A percentile compares a stretch with the other conserved stretches of the same genome.
These are phyloP conservation scores for Ditylenchus dipsaci DNA, from an alignment of 1,140 invertebrate species.

Conservation along the genomic window DNA sequence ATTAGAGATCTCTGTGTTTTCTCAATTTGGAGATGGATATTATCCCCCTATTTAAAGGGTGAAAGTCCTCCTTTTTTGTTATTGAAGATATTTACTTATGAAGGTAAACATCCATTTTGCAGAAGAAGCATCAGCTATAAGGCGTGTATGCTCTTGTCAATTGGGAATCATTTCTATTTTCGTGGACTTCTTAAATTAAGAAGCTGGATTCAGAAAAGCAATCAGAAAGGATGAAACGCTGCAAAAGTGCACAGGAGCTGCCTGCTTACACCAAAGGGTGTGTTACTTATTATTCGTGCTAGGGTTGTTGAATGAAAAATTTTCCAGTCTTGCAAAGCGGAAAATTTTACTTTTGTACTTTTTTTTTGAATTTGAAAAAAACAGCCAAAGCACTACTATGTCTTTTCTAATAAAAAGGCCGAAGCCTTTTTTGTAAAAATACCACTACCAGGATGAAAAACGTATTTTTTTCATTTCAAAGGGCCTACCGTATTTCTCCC, in stretches of 20 bases:
- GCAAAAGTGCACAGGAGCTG: slow-evolving; percentile 7
- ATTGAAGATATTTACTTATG: background rate
- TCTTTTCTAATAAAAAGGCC: too few relatives aligned
- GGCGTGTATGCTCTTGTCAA: background rate
- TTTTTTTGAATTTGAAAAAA: too few relatives aligned
- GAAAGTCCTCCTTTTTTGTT: background rate
- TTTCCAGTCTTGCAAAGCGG: too few relatives aligned
- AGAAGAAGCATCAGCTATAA: too few relatives aligned
- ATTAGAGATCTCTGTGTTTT: too few relatives aligned
- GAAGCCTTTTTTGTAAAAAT: too few relatives aligned
- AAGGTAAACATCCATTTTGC: background rate
- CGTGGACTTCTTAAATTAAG: background rate
- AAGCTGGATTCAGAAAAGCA: background rate
- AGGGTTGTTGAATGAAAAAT: too few relatives aligned
- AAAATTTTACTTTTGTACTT: too few relatives aligned
- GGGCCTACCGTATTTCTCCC: too few relatives aligned
- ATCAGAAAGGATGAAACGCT: slow-evolving; percentile 5
- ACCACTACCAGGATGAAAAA: too few relatives aligned
- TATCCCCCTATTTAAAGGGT: background rate
- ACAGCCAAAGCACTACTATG: too few relatives aligned
- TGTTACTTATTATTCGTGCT: background rate
- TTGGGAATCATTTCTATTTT: background rate
- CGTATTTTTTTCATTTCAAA: too few relatives aligned
- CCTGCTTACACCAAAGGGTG: background rate
- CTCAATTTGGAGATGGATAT: background rate